phyloP scores from a whole-genome alignment of 2,888 invertebrate species.

The Lasioglossum calceatum region DNA sequence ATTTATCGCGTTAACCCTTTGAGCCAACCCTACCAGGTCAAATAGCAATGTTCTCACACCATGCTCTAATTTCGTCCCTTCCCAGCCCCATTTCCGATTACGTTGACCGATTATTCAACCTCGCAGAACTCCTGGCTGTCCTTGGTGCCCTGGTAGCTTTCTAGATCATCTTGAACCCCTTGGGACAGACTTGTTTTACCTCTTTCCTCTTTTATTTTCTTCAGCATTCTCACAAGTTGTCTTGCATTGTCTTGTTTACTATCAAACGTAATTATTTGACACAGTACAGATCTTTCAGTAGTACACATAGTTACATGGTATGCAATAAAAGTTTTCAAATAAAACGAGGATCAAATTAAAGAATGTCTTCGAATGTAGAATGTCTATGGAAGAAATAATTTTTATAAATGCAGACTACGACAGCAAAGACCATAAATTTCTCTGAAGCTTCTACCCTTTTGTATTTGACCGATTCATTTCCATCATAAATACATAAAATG shows the following conservation, averaged over 20 bases:
- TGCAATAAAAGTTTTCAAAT: no score
- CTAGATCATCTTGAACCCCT: constrained; percentile 74
- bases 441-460: no score
- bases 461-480: no score
- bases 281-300: no score
- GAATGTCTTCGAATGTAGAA: no score
- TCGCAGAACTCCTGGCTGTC: constrained; percentile 42
- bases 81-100: constrained; percentile 25
- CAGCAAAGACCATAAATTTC: no score
- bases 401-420: background rate
- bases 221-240: background rate
- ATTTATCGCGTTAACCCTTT: constrained; percentile 76
- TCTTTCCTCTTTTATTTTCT: constrained; percentile 33
- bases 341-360: no score
- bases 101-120: constrained; percentile 14
- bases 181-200: constrained; percentile 65
- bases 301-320: no score
- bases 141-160: constrained; percentile 74
- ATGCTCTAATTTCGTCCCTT: constrained; percentile 36
- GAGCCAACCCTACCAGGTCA: constrained; percentile 28
- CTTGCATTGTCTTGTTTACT: no score
- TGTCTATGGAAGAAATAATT: no score
- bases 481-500: no score
- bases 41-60: background rate
- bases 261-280: no score